These are phyloP conservation scores for Polia nebulosa DNA, from an alignment of 2,888 invertebrate species.

Conservation along the genomic window DNA sequence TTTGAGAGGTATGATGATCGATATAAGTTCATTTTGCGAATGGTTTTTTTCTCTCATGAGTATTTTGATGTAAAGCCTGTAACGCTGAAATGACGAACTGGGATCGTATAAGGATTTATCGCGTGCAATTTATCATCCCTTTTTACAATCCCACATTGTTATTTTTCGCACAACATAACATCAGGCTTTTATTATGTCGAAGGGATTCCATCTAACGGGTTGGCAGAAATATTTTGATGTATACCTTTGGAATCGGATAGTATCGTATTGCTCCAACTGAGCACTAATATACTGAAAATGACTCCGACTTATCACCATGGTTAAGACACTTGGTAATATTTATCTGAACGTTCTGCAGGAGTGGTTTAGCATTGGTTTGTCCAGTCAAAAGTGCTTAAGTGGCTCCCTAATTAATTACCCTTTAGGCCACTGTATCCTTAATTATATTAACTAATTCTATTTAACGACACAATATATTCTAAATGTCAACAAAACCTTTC, in stretches of 20 bases:
- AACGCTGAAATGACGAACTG: constrained; percentile 35
- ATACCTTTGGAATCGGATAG: not conserved
- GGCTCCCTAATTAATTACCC: constrained; percentile 5
- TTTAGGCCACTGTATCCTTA: not conserved
- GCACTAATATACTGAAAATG: not conserved
- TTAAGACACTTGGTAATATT: no score
- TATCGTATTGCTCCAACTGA: not conserved
- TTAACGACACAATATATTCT: constrained; percentile 19
- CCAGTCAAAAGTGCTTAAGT: no score
- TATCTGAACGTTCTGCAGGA: not conserved
- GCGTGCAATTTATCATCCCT: constrained; percentile 47
- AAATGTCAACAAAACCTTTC: constrained; percentile 36
- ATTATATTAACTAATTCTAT: constrained; percentile 33
- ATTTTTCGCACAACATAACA: constrained; percentile 29
- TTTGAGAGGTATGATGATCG: not conserved
- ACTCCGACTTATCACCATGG: no score
- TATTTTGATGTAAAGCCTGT: constrained; percentile 30
- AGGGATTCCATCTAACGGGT: constrained; percentile 5
- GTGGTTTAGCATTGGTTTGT: not conserved
- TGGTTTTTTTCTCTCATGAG: constrained; percentile 23
- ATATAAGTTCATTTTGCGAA: not conserved
- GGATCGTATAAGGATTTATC: constrained; percentile 47
- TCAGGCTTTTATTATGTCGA: constrained; percentile 26
- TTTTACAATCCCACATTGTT: constrained; percentile 34
- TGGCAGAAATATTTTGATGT: not conserved